Base-by-base conservation (phyloP, 1,140 invertebrate species). In the Drosophila ambigua region DNA sequence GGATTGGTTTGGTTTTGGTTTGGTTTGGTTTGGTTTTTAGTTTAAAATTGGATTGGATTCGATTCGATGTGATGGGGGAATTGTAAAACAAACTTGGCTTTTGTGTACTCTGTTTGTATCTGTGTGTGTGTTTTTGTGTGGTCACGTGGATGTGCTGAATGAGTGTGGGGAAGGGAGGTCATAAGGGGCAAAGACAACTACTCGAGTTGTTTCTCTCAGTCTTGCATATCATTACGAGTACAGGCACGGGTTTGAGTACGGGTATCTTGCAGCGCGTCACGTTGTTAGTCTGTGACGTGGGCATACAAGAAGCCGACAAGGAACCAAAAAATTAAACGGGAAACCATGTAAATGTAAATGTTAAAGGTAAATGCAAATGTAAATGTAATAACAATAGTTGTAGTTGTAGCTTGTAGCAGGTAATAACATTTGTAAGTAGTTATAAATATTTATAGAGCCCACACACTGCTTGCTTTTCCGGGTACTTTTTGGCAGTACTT, bases 401-500 rank as follows among this genome's bases (percentile, higher is more conserved):
- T 65, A 60, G 54, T 26, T 50, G 49, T 26, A 31, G 45, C 23
- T 26, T 57, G 62, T 46, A 41, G 71, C 71, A 57, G 67, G 71
- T 73, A 73, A 73, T 74, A 74, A 74, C 72, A 74, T 74, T 74
- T 74, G 72, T 74, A 74, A 75, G 72, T 75, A 74, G 72, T 74
- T 75, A 71, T 79, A 81, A 80, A 72, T 76, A 76, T 76, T 80
- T 76, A 79, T 63, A 61, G 75, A 24, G 23, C 23, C 23, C 23
- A 24, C 8, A 35, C 8, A 54, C 59, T 61, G 60, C 45, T 71
- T 79, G 59, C 69, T 66, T 65, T 76, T 64, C 26, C 53, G 72
- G 67, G 78, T 81, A 80, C 78, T 39, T 39, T 80, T 80, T 80
- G 73, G 57, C 72, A 80, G 77, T 77, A 79, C 81, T 83, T 83